Conservation (phyloP, 2,888 invertebrate genomes). For the Hirtodrosophila trivittata region DNA sequence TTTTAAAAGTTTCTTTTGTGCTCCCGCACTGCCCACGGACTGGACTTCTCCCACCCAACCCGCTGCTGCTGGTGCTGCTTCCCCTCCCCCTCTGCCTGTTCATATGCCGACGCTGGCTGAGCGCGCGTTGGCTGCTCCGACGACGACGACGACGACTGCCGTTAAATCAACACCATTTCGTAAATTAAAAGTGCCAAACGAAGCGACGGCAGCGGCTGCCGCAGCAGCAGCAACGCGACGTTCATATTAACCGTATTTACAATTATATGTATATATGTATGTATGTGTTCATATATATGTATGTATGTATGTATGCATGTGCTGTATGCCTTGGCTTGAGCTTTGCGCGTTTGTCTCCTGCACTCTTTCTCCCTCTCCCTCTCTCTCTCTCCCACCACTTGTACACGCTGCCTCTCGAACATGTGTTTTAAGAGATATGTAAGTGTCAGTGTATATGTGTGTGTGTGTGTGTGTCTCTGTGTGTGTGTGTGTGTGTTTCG, state of each 20-base stretch:
- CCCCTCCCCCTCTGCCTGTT: neutral
- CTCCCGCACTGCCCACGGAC: conserved; percentile 14
- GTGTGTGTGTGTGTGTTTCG: conserved; percentile 4
- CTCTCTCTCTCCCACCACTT: conserved; percentile 18
- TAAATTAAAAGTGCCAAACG: conserved; percentile 79
- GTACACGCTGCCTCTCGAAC: conserved; percentile 28
- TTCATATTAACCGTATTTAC: conserved; percentile 75
- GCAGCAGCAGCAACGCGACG: conserved; percentile 30
- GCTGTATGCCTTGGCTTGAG: conserved; percentile 27
- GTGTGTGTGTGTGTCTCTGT: conserved; percentile 13
- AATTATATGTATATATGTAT: conserved; percentile 56
- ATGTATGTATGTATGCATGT: conserved; percentile 5
- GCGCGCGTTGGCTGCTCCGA: conserved; percentile 29
- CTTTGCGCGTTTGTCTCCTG: conserved; percentile 10
- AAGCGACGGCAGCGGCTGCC: conserved; percentile 31
- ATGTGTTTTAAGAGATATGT: conserved; percentile 31
- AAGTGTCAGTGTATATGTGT: conserved; percentile 1
- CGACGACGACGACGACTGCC: conserved; percentile 51
- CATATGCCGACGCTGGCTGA: conserved; percentile 9
- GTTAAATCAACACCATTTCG: conserved; percentile 82
- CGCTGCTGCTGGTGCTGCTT: no score
- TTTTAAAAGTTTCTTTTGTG: conserved; percentile 65
- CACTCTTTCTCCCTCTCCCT: conserved; percentile 6
- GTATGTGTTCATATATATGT: conserved; percentile 10
- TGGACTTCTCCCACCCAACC: conserved; percentile 9